Conservation (phyloP, 1,140 invertebrate genomes). For the Mactra quadrangularis region DNA sequence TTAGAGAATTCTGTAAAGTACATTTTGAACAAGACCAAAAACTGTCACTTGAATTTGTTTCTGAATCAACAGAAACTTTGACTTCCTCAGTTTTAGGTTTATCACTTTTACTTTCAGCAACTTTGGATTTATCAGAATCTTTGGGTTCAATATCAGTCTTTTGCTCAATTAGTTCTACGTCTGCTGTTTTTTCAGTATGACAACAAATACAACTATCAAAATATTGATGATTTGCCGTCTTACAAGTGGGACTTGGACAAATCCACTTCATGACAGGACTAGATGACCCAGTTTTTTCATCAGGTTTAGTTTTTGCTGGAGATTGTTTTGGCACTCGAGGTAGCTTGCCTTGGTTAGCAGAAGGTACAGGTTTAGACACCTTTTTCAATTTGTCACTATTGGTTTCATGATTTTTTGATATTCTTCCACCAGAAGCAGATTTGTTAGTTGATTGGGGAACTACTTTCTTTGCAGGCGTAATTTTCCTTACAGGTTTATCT, state of each 20-base stretch:
- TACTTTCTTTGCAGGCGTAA: not conserved
- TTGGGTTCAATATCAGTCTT: slow-evolving; percentile 2
- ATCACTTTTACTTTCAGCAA: slow-evolving; percentile 3
- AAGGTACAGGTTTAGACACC: not conserved
- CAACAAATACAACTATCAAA: slow-evolving; percentile 45
- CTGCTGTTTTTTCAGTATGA: slow-evolving; percentile 17
- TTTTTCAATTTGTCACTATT: slow-evolving; percentile 19
- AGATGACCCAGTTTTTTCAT: too few species aligned
- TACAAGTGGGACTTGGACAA: slow-evolving; percentile 33
- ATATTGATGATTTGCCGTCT: slow-evolving; percentile 10
- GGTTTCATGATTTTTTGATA: not conserved
- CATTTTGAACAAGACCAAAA: slow-evolving; percentile 71
- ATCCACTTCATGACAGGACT: slow-evolving; percentile 20
- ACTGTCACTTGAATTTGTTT: not conserved
- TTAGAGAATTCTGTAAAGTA: slow-evolving; percentile 62
- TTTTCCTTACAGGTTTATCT: not conserved
- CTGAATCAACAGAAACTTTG: not conserved
- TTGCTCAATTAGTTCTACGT: slow-evolving; percentile 18
- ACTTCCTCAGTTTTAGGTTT: not conserved
- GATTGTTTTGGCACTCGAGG: too few species aligned
- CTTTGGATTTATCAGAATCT: slow-evolving; percentile 2
- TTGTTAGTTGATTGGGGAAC: not conserved
- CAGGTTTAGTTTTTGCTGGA: too few species aligned
- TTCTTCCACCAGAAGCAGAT: not conserved
- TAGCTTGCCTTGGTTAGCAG: too few species aligned